phyloP scores from a whole-genome alignment of 2,113 vertebrate species.

The Protobothrops mucrosquamatus region DNA sequence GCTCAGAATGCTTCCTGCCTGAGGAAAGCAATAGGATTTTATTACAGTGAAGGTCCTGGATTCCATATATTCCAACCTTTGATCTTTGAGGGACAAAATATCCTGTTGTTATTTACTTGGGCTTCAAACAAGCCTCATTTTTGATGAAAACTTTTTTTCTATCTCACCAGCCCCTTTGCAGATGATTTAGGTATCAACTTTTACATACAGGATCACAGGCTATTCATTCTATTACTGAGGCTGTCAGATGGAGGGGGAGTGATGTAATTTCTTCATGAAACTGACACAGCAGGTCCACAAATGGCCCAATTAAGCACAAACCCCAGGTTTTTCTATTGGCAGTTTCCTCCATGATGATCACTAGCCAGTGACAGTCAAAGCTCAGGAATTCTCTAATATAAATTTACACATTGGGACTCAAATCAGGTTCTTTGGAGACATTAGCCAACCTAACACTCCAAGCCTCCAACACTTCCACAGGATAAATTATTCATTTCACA shows the following conservation, averaged over 20 bases:
- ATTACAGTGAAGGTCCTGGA: constrained; percentile 58
- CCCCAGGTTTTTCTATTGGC: constrained; percentile 45
- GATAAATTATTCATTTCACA: constrained; percentile 78
- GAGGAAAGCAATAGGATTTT: constrained; percentile 55
- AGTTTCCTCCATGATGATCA: constrained; percentile 61
- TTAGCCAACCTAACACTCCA: constrained; percentile 63
- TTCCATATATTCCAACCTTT: constrained; percentile 20
- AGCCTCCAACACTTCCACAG: constrained; percentile 69
- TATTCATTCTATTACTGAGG: background rate
- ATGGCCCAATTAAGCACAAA: constrained; percentile 63
- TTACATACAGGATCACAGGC: constrained; percentile 30
- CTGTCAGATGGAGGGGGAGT: background rate
- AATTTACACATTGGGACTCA: constrained; percentile 72
- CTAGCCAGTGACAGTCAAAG: constrained; percentile 67
- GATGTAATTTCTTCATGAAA: constrained; percentile 18
- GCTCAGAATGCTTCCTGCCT: constrained; percentile 47
- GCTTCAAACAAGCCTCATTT: constrained; percentile 51
- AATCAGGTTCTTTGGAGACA: constrained; percentile 68
- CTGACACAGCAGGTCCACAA: constrained; percentile 23
- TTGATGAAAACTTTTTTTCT: constrained; percentile 63
- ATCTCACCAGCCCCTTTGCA: constrained; percentile 42
- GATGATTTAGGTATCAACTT: constrained; percentile 40
- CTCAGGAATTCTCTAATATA: constrained; percentile 73
- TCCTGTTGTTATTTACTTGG: constrained; percentile 48
- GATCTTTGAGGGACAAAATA: constrained; percentile 41